Base-by-base conservation (phyloP, 2,113 vertebrate species). In the Aepyceros melampus region DNA sequence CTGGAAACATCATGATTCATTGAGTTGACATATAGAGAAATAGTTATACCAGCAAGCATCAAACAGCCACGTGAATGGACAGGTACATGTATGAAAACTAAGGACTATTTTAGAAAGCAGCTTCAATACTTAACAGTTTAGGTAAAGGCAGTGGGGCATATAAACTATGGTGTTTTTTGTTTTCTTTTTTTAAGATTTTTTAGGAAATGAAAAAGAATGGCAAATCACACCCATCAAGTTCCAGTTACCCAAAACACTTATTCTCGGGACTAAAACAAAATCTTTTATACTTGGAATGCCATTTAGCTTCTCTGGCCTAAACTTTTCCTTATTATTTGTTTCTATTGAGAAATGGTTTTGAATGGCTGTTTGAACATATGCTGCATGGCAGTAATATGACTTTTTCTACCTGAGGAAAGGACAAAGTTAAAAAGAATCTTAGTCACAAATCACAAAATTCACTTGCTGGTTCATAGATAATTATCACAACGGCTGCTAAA, bases 151-250 rank as follows among this genome's bases (percentile, higher is more conserved):
- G 45, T 95, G 87, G 97, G 98, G 98, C 31, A 95, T 53, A 94
- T 95, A 89, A 94, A 71, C 40, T 96, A 87, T 86, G 92, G 87
- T 98, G 97, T 94, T 87, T 94, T 98, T 98, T 98, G 98, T 94
- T 97, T 89, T 71, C 14, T 98, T 98, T 98, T 93, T 97, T 89
- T 58, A 45, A 96, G 87, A 93, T 93, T 97, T 94, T 91, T 96
- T 92, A 88, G 91, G 93, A 98, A 84, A 82, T 91, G 96, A 85
- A 97, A 98, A 98, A 98, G 97, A 98, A 98, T 95, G 88, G 93
- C 74, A 87, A 98, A 95, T 98, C 86, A 97, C 81, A 98, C 79
- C 87, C 98, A 94, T 84, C 86, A 91, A 86, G 74, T 97, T 97
- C 92, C 92, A 98, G 95, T 94, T 98, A 98, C 96, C 87, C 33